Base-by-base conservation (phyloP, 2,888 invertebrate species). In the Folsomia candida region DNA sequence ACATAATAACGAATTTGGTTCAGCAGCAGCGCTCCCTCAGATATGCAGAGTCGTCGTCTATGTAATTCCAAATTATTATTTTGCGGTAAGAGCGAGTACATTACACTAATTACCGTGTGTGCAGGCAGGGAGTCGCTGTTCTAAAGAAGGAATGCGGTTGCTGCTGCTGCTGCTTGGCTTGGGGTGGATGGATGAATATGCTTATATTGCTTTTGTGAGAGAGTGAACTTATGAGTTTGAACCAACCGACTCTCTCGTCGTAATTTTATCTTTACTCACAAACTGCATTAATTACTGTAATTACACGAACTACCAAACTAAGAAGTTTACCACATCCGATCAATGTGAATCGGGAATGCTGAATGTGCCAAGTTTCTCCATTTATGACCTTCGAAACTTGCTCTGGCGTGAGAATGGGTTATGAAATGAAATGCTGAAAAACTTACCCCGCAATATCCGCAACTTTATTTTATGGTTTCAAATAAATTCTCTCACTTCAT, bases 221-320 rank as follows among this genome's bases (percentile, higher is more conserved):
- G 37, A 4, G 37, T 37, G 37, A 37, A 37, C 37, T 14, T 37
- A 37, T 37, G 14, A 37, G 37, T 9, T 9, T 9, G 37, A 37
- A 37, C 37, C 37, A 37, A 37, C 4, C 37, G 6, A 22, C 6
- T 14, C 54, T 6, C 4, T 14, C 18, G 54, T n/a, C n/a, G 54
- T 54, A 54, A 54, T 54, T 54, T 54, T 54, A 54, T 54, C 54
- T 64, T 64, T 51, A 64, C 63, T 25, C 51, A 20, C 22, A 37
- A 64, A 25, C 24, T 37, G 47, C 37, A 22, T 64, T 64, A 64
- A 64, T 64, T 64, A 64, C 63, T 64, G 63, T 64, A 64, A 64
- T 64, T 64, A 64, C 22, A 18, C 22, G 22, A 47, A 37, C 63
- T 64, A 64, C 63, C 63, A 51, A 64, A 37, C 63, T 47, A 51